phyloP scores from a whole-genome alignment of 2,888 invertebrate species.

The Resseliella maxima region DNA sequence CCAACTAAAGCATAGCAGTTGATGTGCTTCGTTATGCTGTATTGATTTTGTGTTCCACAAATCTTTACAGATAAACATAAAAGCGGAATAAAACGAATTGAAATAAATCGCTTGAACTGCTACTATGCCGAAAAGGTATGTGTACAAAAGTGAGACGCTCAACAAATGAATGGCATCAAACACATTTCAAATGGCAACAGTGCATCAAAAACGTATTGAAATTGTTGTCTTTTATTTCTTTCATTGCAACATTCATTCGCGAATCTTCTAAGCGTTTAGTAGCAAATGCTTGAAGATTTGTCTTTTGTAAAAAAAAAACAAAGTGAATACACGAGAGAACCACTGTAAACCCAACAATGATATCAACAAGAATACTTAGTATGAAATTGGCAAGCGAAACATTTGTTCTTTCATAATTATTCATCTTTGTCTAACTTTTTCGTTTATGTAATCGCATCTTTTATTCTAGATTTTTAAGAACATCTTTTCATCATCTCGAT shows the following conservation, averaged over 20 bases:
- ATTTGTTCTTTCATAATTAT: no score
- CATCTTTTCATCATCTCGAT: no score
- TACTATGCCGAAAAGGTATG: neutral
- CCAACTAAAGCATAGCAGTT: no score
- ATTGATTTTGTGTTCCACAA: slow-evolving; percentile 46
- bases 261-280: neutral
- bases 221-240: neutral
- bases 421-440: no score
- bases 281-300: no score
- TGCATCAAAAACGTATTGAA: neutral
- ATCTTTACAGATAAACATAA: neutral
- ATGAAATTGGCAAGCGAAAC: no score
- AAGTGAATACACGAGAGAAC: neutral
- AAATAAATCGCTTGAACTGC: neutral
- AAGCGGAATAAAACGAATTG: neutral
- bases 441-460: no score
- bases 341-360: no score
- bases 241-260: neutral
- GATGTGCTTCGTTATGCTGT: slow-evolving; percentile 48
- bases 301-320: no score
- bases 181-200: neutral
- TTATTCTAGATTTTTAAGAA: no score
- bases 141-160: neutral
- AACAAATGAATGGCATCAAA: neutral
- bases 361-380: no score